phyloP scores from a whole-genome alignment of 2,888 invertebrate species.

The Syritta pipiens region DNA sequence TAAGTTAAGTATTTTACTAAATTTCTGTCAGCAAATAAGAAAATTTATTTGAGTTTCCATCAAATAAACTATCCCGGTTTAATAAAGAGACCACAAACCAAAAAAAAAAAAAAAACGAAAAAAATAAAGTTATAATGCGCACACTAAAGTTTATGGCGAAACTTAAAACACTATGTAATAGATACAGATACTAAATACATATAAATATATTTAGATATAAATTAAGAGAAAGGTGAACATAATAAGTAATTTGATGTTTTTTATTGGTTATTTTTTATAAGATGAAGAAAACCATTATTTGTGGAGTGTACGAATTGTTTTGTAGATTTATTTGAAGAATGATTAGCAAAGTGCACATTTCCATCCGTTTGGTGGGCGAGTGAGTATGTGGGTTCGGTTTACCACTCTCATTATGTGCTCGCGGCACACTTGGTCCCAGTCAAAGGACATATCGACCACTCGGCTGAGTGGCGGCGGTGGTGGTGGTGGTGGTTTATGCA shows the following conservation, averaged over 20 bases:
- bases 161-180: not conserved
- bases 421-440: rapidly evolving
- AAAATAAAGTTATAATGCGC: conserved; percentile 40
- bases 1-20: too few species aligned
- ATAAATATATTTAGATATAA: too few species aligned
- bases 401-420: too few species aligned
- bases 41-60: conserved; percentile 21
- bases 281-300: not conserved
- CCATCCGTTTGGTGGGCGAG: conserved; percentile 2
- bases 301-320: conserved; percentile 2
- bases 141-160: conserved; percentile 39
- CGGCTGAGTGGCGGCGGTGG: too few species aligned
- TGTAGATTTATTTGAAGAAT: conserved; percentile 7
- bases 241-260: too few species aligned
- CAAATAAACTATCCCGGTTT: conserved; percentile 1
- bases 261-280: conserved; percentile 26
- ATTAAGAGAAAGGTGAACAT: too few species aligned
- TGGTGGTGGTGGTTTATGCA: too few species aligned
- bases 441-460: too few species aligned
- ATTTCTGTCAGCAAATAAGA: too few species aligned
- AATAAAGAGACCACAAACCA: conserved; percentile 5
- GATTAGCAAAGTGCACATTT: conserved; percentile 11
- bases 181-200: too few species aligned
- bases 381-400: too few species aligned
- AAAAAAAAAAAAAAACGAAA: conserved; percentile 6